Percentiles rank a stretch among this genome's conserved stretches.
phyloP scores from a whole-genome alignment of 2,113 vertebrate species.

The Cinclus mexicanus region DNA sequence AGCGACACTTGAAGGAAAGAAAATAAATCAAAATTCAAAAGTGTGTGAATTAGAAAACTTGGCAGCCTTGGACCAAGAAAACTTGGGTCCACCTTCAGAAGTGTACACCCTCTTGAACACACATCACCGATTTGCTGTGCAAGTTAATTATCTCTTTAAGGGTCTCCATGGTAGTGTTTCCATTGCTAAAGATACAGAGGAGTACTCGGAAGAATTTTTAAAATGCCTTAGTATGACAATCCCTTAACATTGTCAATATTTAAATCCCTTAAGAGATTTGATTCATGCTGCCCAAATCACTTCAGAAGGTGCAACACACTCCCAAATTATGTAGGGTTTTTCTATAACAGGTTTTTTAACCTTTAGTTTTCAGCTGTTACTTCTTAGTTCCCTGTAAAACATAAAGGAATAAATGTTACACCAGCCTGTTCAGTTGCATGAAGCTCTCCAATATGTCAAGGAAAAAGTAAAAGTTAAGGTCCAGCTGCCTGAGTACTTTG shows the following conservation, averaged over 20 bases:
- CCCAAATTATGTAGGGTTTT: not conserved
- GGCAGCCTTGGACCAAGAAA: not conserved
- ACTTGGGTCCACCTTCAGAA: not conserved
- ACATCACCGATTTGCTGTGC: not conserved
- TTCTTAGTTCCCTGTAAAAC: not conserved
- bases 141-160: not conserved
- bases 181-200: not conserved
- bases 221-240: not conserved
- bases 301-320: not conserved
- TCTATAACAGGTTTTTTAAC: not conserved
- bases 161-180: not conserved
- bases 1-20: not conserved
- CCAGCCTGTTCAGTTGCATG: not conserved
- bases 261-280: not conserved
- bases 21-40: constrained; percentile 6
- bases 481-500: not conserved
- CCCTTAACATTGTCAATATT: not conserved
- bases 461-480: not conserved
- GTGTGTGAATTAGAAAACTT: not conserved
- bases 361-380: not conserved
- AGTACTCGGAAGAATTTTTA: not conserved
- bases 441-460: not conserved
- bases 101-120: not conserved
- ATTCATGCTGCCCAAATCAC: not conserved
- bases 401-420: not conserved